A percentile compares a stretch with the other conserved stretches of the same genome.
Evolutionary conservation across 2,888 invertebrate genomes (phyloP).

Genomic region (Cerceris ruficornis): DNA sequence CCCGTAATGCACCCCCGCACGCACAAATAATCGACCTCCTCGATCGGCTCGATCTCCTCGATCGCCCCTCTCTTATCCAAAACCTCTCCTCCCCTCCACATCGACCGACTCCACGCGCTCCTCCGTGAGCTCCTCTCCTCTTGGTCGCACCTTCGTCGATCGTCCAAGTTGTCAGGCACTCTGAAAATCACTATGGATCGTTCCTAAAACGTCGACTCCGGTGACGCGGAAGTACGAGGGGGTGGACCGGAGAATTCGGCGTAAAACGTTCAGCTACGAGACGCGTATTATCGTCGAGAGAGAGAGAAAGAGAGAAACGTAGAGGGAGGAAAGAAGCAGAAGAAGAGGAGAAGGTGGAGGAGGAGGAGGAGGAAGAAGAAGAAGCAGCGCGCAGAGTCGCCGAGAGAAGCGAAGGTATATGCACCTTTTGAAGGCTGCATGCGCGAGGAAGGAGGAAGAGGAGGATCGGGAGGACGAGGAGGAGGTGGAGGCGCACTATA

Average conservation of each 20-base stretch:
- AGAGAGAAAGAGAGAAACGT: not conserved
- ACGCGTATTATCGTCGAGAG: not conserved
- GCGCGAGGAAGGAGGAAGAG: constrained; percentile 26
- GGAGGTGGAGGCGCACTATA: constrained; percentile 49
- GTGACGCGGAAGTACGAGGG: too few relatives aligned
- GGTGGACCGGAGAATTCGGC: too few relatives aligned
- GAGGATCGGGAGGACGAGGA: constrained; percentile 5
- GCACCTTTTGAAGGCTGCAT: constrained; percentile 65
- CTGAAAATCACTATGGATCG: too few relatives aligned
- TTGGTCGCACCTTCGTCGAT: not conserved
- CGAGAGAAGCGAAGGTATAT: constrained; percentile 55
- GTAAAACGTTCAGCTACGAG: too few relatives aligned
- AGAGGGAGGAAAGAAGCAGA: not conserved
- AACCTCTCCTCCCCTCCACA: constrained; percentile 26
- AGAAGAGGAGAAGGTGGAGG: not conserved
- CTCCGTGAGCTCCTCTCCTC: not conserved
- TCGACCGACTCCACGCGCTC: constrained; percentile 21
- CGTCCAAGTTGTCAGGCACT: too few relatives aligned
- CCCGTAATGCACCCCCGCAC: constrained; percentile 11
- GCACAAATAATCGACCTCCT: constrained; percentile 28
- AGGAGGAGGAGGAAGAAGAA: constrained; percentile 10
- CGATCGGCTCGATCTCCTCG: constrained; percentile 27
- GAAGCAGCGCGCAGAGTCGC: constrained; percentile 12
- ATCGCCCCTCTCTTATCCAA: constrained; percentile 9
- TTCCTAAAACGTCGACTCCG: too few relatives aligned